Evolutionary conservation across 1,140 invertebrate species (phyloP).

Genomic region (Solenopsis fugax): DNA sequence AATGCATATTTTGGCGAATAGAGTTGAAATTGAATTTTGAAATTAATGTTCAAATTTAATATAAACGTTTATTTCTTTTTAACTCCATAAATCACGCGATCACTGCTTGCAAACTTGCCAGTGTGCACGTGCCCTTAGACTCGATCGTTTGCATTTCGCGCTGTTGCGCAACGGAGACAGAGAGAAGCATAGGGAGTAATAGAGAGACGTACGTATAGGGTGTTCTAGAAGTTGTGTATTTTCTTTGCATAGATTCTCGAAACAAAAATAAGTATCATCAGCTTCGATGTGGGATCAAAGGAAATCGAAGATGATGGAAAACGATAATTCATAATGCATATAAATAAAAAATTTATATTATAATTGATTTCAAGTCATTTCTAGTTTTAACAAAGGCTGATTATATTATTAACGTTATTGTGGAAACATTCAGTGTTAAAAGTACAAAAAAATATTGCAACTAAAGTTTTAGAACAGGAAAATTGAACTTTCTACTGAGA

Average conservation of each 20-base stretch:
- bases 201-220: slow-evolving; percentile 22
- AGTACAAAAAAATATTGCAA: neutral
- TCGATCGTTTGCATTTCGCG: slow-evolving; percentile 79
- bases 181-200: slow-evolving; percentile 29
- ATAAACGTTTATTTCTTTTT: neutral
- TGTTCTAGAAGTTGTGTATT: slow-evolving; percentile 1
- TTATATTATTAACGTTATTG: neutral
- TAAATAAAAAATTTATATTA: neutral
- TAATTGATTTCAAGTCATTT: slow-evolving; percentile 2
- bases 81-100: slow-evolving; percentile 15
- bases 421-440: neutral
- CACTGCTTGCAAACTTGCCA: neutral
- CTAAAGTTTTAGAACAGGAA: neutral
- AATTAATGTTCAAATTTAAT: neutral
- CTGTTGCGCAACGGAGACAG: slow-evolving; percentile 46
- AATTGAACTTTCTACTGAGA: neutral
- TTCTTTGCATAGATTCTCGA: neutral
- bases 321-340: neutral
- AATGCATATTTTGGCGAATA: neutral
- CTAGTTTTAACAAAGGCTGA: neutral
- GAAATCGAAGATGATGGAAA: neutral
- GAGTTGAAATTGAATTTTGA: neutral
- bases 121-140: slow-evolving; percentile 70
- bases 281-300: no score
- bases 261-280: neutral